phyloP scores from a whole-genome alignment of 1,140 invertebrate species.

The Drosophila kohkoa region DNA sequence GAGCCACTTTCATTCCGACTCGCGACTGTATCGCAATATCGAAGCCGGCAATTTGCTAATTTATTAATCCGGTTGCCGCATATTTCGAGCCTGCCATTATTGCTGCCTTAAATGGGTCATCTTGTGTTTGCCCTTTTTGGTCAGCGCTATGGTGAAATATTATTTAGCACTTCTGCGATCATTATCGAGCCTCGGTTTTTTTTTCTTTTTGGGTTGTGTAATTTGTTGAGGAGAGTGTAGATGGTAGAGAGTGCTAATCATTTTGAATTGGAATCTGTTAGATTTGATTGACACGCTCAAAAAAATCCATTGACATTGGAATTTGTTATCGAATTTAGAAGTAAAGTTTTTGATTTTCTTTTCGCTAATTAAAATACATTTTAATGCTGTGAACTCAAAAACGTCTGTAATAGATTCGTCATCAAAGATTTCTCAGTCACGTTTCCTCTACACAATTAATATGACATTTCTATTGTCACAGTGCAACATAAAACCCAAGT shows the following conservation, averaged over 20 bases:
- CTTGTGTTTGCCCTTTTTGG: constrained; percentile 48
- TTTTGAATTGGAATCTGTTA: constrained; percentile 25
- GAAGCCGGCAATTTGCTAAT: constrained; percentile 68
- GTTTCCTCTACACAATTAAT: constrained; percentile 42
- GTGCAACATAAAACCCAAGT: constrained; percentile 57
- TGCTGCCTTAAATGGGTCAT: constrained; percentile 47
- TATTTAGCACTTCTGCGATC: constrained; percentile 59
- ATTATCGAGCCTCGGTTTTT: background rate
- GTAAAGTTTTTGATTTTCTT: background rate
- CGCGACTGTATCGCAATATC: constrained; percentile 45
- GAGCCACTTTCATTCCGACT: constrained; percentile 68
- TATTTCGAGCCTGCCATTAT: constrained; percentile 63
- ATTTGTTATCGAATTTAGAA: constrained; percentile 1
- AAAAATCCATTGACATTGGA: constrained; percentile 2
- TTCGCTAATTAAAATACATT: background rate
- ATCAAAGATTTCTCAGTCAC: constrained; percentile 50
- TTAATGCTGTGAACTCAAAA: constrained; percentile 29
- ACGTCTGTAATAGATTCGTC: constrained; percentile 32
- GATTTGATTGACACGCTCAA: background rate
- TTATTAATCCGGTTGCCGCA: constrained; percentile 78
- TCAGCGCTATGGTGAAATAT: constrained; percentile 47
- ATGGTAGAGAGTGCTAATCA: constrained; percentile 21
- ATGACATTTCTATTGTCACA: constrained; percentile 61
- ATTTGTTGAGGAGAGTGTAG: constrained; percentile 2
- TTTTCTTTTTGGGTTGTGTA: constrained; percentile 5